Conservation (phyloP, 2,797 vertebrate species). For the Scolopax bukidnonensis region DNA sequence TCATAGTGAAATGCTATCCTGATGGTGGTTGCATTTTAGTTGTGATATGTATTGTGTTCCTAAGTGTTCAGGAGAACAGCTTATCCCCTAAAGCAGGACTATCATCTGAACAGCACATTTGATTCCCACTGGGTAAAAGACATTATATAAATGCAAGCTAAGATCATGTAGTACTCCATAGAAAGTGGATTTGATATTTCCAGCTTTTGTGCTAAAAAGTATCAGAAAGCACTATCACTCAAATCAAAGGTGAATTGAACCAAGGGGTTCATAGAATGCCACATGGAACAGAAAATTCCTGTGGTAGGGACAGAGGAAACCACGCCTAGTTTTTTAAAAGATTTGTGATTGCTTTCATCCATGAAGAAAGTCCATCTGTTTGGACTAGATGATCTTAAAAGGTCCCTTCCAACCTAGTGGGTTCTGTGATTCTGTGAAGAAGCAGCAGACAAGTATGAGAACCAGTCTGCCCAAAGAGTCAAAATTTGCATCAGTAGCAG, state of each 20-base stretch:
- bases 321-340: neutral
- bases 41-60: neutral
- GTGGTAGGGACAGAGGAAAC: neutral
- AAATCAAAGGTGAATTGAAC: neutral
- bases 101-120: neutral
- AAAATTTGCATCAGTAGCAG: neutral
- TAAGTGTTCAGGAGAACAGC: neutral
- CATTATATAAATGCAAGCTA: neutral
- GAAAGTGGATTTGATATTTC: neutral
- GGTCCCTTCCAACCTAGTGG: too few species aligned
- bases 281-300: neutral
- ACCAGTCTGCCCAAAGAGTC: neutral
- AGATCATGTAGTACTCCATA: neutral
- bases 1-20: neutral
- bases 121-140: neutral
- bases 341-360: neutral
- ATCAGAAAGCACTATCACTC: neutral
- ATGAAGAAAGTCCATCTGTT: neutral
- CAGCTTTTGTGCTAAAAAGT: neutral
- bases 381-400: too few species aligned
- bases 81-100: neutral
- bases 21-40: neutral
- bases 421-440: neutral
- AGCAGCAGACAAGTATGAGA: neutral
- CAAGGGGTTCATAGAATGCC: neutral